Conservation (phyloP, 2,113 vertebrate species). For the Phaethon lepturus region DNA sequence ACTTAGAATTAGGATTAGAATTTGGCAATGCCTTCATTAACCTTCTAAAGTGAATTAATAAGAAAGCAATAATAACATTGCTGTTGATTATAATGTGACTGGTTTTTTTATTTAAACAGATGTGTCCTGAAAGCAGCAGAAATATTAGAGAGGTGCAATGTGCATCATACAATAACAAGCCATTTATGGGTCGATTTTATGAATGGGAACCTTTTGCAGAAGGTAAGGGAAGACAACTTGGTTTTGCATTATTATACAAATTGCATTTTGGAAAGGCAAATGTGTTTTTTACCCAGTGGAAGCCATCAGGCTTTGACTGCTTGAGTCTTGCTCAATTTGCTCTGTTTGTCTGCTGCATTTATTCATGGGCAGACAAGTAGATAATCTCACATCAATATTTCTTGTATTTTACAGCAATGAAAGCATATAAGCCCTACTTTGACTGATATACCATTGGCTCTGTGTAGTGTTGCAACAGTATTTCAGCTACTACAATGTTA, state of each 20-base stretch:
- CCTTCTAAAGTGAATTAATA: not conserved
- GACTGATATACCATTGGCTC: not conserved
- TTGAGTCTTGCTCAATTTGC: not conserved
- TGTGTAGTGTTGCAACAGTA: not conserved
- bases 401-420: not conserved
- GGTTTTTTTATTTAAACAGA: slow-evolving; percentile 71
- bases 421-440: not conserved
- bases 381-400: not conserved
- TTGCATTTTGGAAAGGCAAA: not conserved
- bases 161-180: slow-evolving; percentile 91
- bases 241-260: not conserved
- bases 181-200: slow-evolving; percentile 95
- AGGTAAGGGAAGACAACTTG: slow-evolving; percentile 77
- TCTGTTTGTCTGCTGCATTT: not conserved
- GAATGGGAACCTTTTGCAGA: slow-evolving; percentile 96
- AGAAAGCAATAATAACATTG: not conserved
- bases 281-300: not conserved
- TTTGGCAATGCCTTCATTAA: not conserved
- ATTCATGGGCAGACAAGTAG: not conserved
- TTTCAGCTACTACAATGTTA: not conserved
- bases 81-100: not conserved
- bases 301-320: not conserved
- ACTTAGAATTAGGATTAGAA: not conserved
- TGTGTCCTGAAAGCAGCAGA: slow-evolving; percentile 86
- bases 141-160: slow-evolving; percentile 90